A percentile compares a stretch with the other conserved stretches of the same genome.
These are phyloP conservation scores for Anodontia alba DNA, from an alignment of 2,888 invertebrate species.

Conservation along the genomic window DNA sequence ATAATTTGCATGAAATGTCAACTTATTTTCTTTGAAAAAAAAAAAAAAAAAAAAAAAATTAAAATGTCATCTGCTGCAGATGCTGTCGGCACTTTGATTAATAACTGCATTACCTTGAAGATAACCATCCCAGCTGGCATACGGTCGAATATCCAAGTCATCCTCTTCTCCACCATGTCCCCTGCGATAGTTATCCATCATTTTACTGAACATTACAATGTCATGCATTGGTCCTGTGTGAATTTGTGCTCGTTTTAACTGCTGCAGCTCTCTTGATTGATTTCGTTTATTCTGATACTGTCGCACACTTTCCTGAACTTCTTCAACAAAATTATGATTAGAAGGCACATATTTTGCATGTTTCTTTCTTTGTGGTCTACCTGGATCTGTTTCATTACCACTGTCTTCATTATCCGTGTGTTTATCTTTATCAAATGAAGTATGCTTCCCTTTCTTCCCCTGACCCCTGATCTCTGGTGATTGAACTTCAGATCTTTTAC, in stretches of 20 bases:
- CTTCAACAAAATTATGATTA: conserved; percentile 43
- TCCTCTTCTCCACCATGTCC: conserved; percentile 60
- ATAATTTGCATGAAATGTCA: no score
- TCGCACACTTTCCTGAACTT: conserved; percentile 73
- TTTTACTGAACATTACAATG: conserved; percentile 72
- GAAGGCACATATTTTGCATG: conserved; percentile 7
- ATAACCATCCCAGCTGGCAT: conserved; percentile 69
- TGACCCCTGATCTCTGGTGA: conserved; percentile 16
- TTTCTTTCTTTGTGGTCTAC: conserved; percentile 32
- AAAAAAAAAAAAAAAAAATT: no score
- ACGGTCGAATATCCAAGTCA: conserved; percentile 52
- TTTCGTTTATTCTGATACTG: conserved; percentile 71
- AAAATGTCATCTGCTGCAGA: no score
- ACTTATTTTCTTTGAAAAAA: no score
- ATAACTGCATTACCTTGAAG: conserved; percentile 70
- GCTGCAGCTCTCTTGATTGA: conserved; percentile 70
- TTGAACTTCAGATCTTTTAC: neutral
- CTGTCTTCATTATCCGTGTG: conserved; percentile 53
- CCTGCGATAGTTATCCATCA: conserved; percentile 67
- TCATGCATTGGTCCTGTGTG: conserved; percentile 76
- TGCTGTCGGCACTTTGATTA: no score
- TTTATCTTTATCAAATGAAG: neutral
- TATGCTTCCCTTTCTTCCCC: conserved; percentile 11
- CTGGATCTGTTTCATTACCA: conserved; percentile 54
- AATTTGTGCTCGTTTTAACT: conserved; percentile 75